phyloP scores from a whole-genome alignment of 2,797 vertebrate species.

The Anguilla megastoma region DNA sequence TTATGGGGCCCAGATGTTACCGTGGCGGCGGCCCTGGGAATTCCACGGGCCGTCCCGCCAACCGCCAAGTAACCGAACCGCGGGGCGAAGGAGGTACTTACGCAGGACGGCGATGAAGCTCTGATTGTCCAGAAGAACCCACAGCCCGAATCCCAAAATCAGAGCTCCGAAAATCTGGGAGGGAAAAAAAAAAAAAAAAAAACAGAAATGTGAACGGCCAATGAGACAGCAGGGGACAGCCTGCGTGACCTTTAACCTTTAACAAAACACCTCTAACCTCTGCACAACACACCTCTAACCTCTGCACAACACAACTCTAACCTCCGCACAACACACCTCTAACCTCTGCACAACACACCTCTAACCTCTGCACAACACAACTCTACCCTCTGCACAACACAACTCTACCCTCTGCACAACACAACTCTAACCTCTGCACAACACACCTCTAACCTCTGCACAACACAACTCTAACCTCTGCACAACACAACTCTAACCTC shows the following conservation, averaged over 20 bases:
- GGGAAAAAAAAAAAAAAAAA: constrained; percentile 33
- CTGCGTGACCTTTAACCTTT: not conserved
- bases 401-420: too few species aligned
- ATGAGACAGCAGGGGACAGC: not conserved
- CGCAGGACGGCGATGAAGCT: constrained; percentile 90
- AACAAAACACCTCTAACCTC: not conserved
- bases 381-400: too few species aligned
- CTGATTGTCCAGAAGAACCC: constrained; percentile 88
- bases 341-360: too few species aligned
- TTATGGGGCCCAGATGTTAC: constrained; percentile 31
- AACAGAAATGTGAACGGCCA: not conserved
- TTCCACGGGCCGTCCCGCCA: not conserved
- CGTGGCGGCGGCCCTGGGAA: not conserved
- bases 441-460: too few species aligned
- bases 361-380: too few species aligned
- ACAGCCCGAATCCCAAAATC: constrained; percentile 91
- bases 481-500: too few species aligned
- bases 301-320: too few species aligned
- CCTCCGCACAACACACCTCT: too few species aligned
- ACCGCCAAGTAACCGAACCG: constrained; percentile 18
- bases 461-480: not conserved
- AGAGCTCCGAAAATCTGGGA: constrained; percentile 86
- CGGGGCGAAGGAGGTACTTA: constrained; percentile 68
- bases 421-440: too few species aligned
- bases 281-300: too few species aligned